These are phyloP conservation scores for Semicossyphus pulcher DNA, from an alignment of 2,113 vertebrate species.

Conservation along the genomic window DNA sequence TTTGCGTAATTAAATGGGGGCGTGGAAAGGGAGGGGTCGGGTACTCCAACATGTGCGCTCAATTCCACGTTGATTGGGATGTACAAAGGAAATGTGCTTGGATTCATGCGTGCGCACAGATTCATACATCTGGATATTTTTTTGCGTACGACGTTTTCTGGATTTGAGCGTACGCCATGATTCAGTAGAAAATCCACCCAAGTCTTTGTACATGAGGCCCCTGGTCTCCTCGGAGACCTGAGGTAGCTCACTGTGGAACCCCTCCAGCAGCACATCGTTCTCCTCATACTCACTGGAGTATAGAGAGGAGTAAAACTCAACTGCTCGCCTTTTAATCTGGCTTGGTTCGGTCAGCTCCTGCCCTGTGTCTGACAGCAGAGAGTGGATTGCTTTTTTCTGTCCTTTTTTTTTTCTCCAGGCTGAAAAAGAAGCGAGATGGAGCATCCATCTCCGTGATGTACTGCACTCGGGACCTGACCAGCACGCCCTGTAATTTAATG, in stretches of 20 bases:
- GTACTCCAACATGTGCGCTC: too few relatives aligned
- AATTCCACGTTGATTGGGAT: too few relatives aligned
- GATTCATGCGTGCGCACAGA: too few relatives aligned
- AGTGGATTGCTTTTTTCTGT: neutral
- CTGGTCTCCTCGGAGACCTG: too few relatives aligned
- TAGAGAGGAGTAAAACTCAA: neutral
- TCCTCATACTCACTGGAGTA: neutral
- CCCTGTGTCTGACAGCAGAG: neutral
- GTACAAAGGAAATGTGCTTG: too few relatives aligned
- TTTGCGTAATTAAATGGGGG: too few relatives aligned
- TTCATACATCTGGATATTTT: too few relatives aligned
- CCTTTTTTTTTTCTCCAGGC: neutral
- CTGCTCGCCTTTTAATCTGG: neutral
- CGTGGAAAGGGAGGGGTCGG: too few relatives aligned
- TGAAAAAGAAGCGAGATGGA: neutral
- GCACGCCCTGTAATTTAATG: neutral
- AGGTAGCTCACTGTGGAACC: neutral
- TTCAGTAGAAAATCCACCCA: too few relatives aligned
- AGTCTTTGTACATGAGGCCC: too few relatives aligned
- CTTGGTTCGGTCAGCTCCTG: neutral
- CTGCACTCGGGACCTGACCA: neutral
- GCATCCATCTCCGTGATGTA: neutral
- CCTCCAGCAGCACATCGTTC: neutral
- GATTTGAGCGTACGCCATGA: too few relatives aligned
- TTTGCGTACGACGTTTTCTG: too few relatives aligned